These are phyloP conservation scores for Habropoda laboriosa DNA, from an alignment of 1,140 invertebrate genomes.

Conservation along the genomic window DNA sequence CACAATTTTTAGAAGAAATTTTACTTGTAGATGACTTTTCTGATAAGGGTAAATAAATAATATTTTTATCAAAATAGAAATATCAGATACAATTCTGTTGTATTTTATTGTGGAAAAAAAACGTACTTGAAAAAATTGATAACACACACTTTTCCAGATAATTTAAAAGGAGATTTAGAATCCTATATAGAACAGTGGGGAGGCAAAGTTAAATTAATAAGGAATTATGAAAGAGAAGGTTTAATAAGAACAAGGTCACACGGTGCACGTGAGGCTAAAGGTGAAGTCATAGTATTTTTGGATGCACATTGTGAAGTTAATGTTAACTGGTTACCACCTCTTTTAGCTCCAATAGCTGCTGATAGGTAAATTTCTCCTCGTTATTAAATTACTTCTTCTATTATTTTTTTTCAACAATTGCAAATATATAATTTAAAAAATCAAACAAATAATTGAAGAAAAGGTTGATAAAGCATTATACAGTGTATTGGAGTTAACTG, in stretches of 20 bases:
- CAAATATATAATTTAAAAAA: not conserved
- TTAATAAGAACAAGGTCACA: constrained; percentile 95
- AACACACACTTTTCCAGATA: constrained; percentile 83
- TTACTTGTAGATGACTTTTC: constrained; percentile 99
- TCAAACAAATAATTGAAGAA: not conserved
- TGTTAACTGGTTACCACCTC: constrained; percentile 97
- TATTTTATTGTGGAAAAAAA: too few relatives aligned
- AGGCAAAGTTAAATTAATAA: constrained; percentile 93
- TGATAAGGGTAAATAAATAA: constrained; percentile 88
- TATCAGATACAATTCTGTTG: not conserved
- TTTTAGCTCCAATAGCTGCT: constrained; percentile 95
- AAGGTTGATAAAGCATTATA: not conserved
- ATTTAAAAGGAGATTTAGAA: constrained; percentile 94
- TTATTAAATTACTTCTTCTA: not conserved
- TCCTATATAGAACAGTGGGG: constrained; percentile 93
- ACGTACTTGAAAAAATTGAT: constrained; percentile 26
- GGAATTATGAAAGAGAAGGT: constrained; percentile 94
- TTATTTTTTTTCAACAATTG: not conserved
- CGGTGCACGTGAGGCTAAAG: constrained; percentile 95
- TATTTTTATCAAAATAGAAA: not conserved
- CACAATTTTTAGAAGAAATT: constrained; percentile 95
- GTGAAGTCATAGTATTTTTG: constrained; percentile 98
- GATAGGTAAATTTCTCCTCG: constrained; percentile 84
- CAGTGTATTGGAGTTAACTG: too few relatives aligned
- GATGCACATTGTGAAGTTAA: constrained; percentile 98